Conservation (phyloP, 1,140 invertebrate genomes). For the Leptonema lineaticorne region DNA sequence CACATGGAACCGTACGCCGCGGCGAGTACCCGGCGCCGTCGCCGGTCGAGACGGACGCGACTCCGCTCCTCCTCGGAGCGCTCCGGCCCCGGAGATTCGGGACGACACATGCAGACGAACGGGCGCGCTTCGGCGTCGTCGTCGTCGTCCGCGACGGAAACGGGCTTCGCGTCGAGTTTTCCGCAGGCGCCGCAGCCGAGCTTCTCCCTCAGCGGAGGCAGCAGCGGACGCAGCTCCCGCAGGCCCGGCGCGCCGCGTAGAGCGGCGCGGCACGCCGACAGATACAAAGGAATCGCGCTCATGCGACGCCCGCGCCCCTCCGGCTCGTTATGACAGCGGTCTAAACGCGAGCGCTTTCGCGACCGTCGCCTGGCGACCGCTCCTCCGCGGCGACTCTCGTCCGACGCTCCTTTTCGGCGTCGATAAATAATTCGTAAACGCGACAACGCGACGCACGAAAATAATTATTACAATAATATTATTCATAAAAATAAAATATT, state of each 20-base stretch:
- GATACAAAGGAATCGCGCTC: constrained; percentile 83
- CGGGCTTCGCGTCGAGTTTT: constrained; percentile 55
- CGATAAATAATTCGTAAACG: no score
- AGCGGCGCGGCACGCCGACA: constrained; percentile 78
- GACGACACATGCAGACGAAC: constrained; percentile 67
- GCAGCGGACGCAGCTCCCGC: constrained; percentile 77
- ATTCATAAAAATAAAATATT: no score
- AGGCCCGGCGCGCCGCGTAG: constrained; percentile 68
- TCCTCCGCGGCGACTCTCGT: not conserved
- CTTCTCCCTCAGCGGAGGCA: constrained; percentile 86
- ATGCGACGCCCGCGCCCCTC: constrained; percentile 52
- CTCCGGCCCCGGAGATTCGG: constrained; percentile 85
- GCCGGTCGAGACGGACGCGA: constrained; percentile 79
- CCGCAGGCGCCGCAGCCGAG: constrained; percentile 71
- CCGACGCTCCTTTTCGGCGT: not conserved
- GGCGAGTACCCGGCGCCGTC: constrained; percentile 79
- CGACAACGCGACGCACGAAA: no score
- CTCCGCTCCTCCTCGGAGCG: constrained; percentile 73
- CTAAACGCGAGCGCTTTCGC: not conserved
- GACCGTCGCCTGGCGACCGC: not conserved
- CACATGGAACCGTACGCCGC: constrained; percentile 63
- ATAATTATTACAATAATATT: no score
- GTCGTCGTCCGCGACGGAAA: constrained; percentile 66
- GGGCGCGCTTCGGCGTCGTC: constrained; percentile 73
- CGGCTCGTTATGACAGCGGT: not conserved